Conservation (phyloP, 2,113 vertebrate genomes). For the Psittacula cyanocephala region DNA sequence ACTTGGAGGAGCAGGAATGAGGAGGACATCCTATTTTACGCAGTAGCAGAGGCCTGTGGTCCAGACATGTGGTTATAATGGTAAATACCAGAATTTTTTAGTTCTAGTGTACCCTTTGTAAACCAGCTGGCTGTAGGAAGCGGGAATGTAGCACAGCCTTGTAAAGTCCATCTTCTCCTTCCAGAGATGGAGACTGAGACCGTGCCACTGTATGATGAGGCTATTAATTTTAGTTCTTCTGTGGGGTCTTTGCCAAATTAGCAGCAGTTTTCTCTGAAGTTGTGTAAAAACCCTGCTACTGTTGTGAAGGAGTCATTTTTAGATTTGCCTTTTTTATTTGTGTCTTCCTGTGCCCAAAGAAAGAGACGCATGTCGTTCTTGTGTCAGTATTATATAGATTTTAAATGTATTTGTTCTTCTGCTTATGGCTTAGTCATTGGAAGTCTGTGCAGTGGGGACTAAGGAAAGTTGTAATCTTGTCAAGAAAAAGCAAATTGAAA, state of each 20-base stretch:
- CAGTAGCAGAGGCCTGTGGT: background rate
- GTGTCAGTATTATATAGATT: background rate
- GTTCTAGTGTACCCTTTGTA: background rate
- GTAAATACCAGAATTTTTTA: background rate
- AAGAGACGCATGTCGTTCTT: background rate
- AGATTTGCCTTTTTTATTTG: background rate
- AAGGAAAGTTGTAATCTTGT: background rate
- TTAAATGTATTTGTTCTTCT: background rate
- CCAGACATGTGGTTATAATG: background rate
- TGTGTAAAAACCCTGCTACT: background rate
- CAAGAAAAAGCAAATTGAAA: background rate
- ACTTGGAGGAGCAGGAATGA: background rate
- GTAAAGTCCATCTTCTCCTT: background rate
- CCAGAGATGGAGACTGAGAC: background rate
- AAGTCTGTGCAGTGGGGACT: background rate
- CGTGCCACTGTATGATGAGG: background rate
- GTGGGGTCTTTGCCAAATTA: background rate
- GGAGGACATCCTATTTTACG: background rate
- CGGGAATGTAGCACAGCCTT: background rate
- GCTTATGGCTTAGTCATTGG: background rate
- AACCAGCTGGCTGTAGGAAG: background rate
- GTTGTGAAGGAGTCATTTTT: background rate
- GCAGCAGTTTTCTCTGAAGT: background rate
- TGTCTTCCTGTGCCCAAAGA: background rate
- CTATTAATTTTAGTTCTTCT: background rate